Evolutionary conservation across 2,888 invertebrate species (phyloP).

Genomic region (Temnothorax ravouxi): DNA sequence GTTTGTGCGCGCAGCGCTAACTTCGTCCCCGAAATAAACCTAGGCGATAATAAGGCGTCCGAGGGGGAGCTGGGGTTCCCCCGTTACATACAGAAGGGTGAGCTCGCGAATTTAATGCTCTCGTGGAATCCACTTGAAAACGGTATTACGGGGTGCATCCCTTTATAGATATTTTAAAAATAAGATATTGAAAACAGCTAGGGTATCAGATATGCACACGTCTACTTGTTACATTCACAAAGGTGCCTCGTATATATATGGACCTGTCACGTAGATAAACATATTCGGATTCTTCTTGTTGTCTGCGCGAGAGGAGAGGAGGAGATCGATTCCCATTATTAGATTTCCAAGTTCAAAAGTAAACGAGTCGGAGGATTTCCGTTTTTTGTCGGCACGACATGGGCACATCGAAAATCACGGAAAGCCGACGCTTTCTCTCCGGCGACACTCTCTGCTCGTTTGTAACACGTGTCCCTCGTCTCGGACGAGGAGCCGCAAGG

Average conservation of each 20-base stretch:
- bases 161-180: not conserved
- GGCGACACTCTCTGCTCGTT: conserved; percentile 53
- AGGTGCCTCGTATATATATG: not conserved
- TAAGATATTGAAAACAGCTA: not conserved
- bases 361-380: conserved; percentile 10
- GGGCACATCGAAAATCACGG: conserved; percentile 33
- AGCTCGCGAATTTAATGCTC: conserved; percentile 65
- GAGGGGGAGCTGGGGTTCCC: conserved; percentile 43
- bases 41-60: conserved; percentile 31
- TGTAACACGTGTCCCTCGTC: conserved; percentile 71
- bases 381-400: conserved; percentile 11
- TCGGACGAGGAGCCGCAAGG: conserved; percentile 57
- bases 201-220: too few species aligned
- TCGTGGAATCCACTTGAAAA: conserved; percentile 15
- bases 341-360: conserved; percentile 13
- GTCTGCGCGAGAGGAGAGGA: not conserved
- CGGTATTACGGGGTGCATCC: too few species aligned
- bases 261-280: not conserved
- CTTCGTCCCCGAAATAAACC: conserved; percentile 73
- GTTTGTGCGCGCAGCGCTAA: conserved; percentile 74
- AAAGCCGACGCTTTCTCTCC: conserved; percentile 68
- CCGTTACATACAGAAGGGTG: conserved; percentile 42
- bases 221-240: not conserved
- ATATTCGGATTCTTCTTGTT: not conserved
- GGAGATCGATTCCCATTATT: not conserved